Base-by-base conservation (phyloP, 2,113 vertebrate species). In the Nothocercus julius region DNA sequence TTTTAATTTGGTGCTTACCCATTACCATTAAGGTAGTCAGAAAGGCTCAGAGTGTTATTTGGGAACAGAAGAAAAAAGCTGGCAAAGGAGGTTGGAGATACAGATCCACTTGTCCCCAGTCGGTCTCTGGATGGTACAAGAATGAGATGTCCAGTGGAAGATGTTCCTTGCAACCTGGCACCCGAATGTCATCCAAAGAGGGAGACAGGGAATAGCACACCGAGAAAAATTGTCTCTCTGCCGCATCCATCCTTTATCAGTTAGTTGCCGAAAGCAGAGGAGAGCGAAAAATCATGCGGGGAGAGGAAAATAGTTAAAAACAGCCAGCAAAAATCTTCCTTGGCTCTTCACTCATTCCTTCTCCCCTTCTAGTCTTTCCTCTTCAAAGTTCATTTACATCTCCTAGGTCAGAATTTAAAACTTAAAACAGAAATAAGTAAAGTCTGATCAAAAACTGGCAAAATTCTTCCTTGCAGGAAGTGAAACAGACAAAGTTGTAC, bases 131-230 rank as follows among this genome's bases (percentile, higher is more conserved):
- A 68, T 24, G 20, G 24, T 16, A 19, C 27, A 15, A 93, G 88
- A 93, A 88, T 36, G n/a, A 62, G 34, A 19, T 88, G 51, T 51
- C 16, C 53, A 73, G 30, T 76, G 34, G 79, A 92, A 86, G 44
- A 83, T 67, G 8, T 63, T 63, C 75, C 40, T 64, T 19, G 69
- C 49, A 94, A 54, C 21, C 45, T 63, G 40, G 79, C 54, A 77
- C 69, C 76, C 91, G 83, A 94, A 88, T 86, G 47, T 84, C 25
- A 61, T 86, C 66, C 34, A 69, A 68, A 72, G 27, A 92, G 53
- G 36, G 85, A 91, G 59, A 34, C 24, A 91, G 89, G 36, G 38
- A 74, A 83, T n/a, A 58, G 70, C 72, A 85, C 66, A 58, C 9
- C 4, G 8, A 66, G 40, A 59, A 28, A 70, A 67, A 75, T 78